Conservation (phyloP, 2,797 vertebrate species). For the Hypotaenidia okinawae region DNA sequence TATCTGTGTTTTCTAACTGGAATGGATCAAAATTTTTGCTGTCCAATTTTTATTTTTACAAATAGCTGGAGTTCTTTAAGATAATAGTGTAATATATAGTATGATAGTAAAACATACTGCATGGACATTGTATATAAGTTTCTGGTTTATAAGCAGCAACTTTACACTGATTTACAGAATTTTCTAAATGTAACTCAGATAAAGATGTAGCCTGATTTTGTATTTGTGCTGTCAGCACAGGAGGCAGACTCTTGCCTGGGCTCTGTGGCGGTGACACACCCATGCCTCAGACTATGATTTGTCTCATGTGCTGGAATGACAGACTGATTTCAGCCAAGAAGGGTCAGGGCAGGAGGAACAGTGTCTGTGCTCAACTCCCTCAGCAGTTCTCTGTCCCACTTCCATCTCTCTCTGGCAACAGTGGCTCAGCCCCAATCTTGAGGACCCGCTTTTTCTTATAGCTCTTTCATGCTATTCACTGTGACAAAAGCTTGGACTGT, state of each 20-base stretch:
- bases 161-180: background rate
- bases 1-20: background rate
- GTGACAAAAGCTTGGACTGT: background rate
- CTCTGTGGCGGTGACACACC: rapidly evolving
- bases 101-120: background rate
- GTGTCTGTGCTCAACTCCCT: rapidly evolving
- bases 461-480: background rate
- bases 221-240: background rate
- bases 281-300: background rate
- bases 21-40: background rate
- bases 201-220: background rate
- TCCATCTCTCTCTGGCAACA: background rate
- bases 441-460: background rate
- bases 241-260: rapidly evolving
- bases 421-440: background rate
- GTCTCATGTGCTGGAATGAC: background rate
- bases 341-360: background rate
- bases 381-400: background rate
- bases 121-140: background rate
- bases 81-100: background rate
- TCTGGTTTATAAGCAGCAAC: background rate
- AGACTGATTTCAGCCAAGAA: background rate
- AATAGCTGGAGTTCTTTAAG: background rate
- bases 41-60: background rate
- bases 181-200: background rate